phyloP scores from a whole-genome alignment of 2,888 invertebrate genomes.

The Volucella zonaria region DNA sequence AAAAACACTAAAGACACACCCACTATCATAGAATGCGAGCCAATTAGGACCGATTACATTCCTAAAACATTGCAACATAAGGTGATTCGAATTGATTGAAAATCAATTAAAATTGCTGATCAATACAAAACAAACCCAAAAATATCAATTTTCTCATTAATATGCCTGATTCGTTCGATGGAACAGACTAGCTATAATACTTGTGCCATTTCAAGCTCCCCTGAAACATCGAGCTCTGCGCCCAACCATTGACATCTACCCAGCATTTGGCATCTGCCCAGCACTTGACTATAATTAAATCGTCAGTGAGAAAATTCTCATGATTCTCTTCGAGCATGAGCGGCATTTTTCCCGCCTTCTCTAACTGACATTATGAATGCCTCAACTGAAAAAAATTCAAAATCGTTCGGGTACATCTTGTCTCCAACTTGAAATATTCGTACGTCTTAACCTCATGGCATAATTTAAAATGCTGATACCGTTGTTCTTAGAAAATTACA shows the following conservation, averaged over 20 bases:
- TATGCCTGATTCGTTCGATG: conserved; percentile 23
- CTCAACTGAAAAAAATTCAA: background rate
- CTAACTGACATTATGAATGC: conserved; percentile 21
- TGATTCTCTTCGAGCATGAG: conserved; percentile 28
- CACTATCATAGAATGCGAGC: conserved; percentile 3
- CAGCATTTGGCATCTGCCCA: conserved; percentile 46
- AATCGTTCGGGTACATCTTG: conserved; percentile 5
- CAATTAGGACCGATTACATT: conserved; percentile 31
- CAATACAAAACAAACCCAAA: conserved; percentile 17
- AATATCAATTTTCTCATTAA: conserved; percentile 23
- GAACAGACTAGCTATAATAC: background rate
- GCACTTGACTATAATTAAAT: conserved; percentile 57
- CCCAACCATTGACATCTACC: conserved; percentile 33
- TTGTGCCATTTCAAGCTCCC: background rate
- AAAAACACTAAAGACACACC: conserved; percentile 30
- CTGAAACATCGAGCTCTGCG: conserved; percentile 22
- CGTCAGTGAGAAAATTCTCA: conserved; percentile 28
- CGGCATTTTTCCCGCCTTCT: conserved; percentile 33
- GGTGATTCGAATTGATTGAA: conserved; percentile 21
- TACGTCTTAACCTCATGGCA: conserved; percentile 36
- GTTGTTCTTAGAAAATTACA: conserved; percentile 1
- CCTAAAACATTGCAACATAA: conserved; percentile 20
- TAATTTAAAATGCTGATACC: conserved; percentile 10
- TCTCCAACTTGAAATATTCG: conserved; percentile 21
- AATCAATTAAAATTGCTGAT: conserved; percentile 15